Percentiles rank a stretch among this genome's conserved stretches.
Conservation (phyloP, 2,888 invertebrate species). For the Amphipyra tragopoginis region DNA sequence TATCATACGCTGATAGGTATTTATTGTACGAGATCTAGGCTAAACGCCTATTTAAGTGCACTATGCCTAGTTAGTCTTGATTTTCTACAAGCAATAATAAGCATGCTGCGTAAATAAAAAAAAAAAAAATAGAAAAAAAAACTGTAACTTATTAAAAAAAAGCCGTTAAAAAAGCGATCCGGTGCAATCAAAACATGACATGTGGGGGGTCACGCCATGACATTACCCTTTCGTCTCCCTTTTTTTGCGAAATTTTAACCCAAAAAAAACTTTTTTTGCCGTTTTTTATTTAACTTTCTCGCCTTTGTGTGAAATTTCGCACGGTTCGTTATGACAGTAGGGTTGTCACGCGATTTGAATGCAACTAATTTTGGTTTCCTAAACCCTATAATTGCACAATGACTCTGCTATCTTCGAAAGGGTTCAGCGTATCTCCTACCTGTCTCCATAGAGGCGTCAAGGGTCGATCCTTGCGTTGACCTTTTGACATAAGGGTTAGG, state of each 20-base stretch:
- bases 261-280: conserved; percentile 65
- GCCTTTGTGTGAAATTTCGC: conserved; percentile 83
- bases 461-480: conserved; percentile 83
- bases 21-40: conserved; percentile 42
- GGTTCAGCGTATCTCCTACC: conserved; percentile 75
- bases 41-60: conserved; percentile 26
- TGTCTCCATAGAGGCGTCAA: conserved; percentile 76
- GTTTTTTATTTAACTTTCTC: conserved; percentile 58
- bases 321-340: conserved; percentile 83
- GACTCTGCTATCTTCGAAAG: conserved; percentile 74
- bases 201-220: conserved; percentile 71
- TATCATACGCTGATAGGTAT: conserved; percentile 51
- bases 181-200: conserved; percentile 71
- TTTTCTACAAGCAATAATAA: conserved; percentile 14
- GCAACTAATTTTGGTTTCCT: conserved; percentile 83
- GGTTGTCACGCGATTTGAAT: conserved; percentile 84
- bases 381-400: conserved; percentile 79
- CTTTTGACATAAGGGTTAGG: conserved; percentile 73
- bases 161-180: conserved; percentile 62
- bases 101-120: not conserved
- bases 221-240: conserved; percentile 72
- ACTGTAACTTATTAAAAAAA: conserved; percentile 15
- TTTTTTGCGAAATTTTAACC: conserved; percentile 50
- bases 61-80: conserved; percentile 9
- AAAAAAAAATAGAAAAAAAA: not conserved